Base-by-base conservation (phyloP, 2,888 invertebrate species). In the Lasioglossum morio region DNA sequence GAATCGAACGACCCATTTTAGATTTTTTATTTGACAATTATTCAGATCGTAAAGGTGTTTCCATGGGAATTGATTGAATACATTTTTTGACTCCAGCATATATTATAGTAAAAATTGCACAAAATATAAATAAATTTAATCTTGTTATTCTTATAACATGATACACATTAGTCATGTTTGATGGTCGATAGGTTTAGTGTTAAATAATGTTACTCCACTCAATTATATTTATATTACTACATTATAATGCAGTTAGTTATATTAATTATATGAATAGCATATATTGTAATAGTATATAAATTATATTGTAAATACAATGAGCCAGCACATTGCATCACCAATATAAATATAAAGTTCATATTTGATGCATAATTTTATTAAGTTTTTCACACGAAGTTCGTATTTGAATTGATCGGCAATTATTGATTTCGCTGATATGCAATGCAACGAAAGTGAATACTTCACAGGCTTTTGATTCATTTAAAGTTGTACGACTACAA, bases 401-500 rank as follows among this genome's bases (percentile, higher is more conserved):
- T 79, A 40, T 83, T 76, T 84, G 34, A 81, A 81, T 8, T 73
- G 75, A 60, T 63, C 80, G 80, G 78, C 82, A 73, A 69, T 48
- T 84, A 86, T 87, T 75, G 81, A 86, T 84, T 80, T 76, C 14
- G 69, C 78, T 72, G 78, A 84, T 88, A 80, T 37, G 53, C 27
- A 60, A 72, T 78, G 73, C 57, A 81, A 75, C 23, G 34, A 48
- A 70, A 72, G 66, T 66, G 37, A 66, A 75, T 46, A 74, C 43
- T 66, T 60, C 14, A 77, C 73, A 73, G 30, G 69, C 72, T 77
- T 76, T 77, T 70, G 43, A 80, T 72, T 48, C 53, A 43, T 69
- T 74, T 74, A 78, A 70, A 80, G 77, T 53, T 66, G 53, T 53
- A 66, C 53, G 53, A 69, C 34, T 53, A 43, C 53, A 40, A 63